These are phyloP conservation scores for Hyposmocoma kahamanoa DNA, from an alignment of 1,140 invertebrate species.

Conservation along the genomic window DNA sequence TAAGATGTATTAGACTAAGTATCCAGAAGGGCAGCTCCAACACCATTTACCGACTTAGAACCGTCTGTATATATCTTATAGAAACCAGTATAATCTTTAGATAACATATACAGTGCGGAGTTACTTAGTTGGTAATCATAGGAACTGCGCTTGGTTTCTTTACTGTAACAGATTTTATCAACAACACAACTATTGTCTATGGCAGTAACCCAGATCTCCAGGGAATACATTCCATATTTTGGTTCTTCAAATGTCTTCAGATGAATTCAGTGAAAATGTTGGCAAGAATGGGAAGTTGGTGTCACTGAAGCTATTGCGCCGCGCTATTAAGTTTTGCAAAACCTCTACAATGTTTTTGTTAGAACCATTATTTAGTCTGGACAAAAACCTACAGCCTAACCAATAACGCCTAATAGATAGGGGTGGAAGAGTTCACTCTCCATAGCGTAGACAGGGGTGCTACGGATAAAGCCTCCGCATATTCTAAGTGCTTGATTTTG, in stretches of 20 bases:
- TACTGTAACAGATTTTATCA: not conserved
- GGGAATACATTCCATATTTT: not conserved
- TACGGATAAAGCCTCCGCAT: not conserved
- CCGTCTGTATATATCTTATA: not conserved
- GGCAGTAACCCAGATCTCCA: not conserved
- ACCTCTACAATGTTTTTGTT: not conserved
- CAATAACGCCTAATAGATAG: not conserved
- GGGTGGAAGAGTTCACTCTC: slow-evolving; percentile 7
- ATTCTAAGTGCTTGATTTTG: slow-evolving; percentile 7
- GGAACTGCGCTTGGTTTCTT: not conserved
- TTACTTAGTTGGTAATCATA: not conserved
- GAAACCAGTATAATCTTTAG: not conserved
- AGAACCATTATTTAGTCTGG: not conserved
- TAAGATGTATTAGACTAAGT: no score
- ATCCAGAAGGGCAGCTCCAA: no score
- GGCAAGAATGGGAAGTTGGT: not conserved
- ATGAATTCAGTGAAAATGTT: not conserved
- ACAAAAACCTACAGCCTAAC: not conserved
- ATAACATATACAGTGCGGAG: not conserved
- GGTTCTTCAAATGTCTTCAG: not conserved
- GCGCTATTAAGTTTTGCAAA: not conserved
- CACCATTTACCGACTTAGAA: not conserved
- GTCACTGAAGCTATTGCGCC: not conserved
- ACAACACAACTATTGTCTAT: not conserved
- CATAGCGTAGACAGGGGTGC: slow-evolving; percentile 5